These are phyloP conservation scores for Xenopus laevis DNA, from an alignment of 2,113 vertebrate species.

Conservation along the genomic window DNA sequence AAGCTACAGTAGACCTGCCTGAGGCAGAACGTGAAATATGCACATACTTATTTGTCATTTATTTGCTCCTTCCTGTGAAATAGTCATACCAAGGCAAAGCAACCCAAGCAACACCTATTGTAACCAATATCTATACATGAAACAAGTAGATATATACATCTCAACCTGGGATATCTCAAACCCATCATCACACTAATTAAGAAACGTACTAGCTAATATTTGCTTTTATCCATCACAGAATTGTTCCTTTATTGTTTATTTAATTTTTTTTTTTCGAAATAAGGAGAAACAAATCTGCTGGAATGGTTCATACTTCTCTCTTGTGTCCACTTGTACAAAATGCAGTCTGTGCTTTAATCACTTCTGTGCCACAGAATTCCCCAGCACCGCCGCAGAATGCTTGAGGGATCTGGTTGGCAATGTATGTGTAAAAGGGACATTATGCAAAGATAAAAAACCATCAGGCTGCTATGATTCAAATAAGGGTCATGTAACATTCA, in stretches of 20 bases:
- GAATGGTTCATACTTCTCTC: background rate
- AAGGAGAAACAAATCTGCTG: background rate
- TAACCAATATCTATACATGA: background rate
- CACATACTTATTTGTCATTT: background rate
- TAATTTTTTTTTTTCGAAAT: too few species aligned
- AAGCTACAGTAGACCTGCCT: too few species aligned
- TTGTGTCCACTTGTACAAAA: background rate
- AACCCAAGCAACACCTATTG: background rate
- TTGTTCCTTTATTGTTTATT: background rate
- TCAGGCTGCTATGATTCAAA: too few species aligned
- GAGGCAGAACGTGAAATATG: too few species aligned
- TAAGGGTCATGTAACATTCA: too few species aligned
- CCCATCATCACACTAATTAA: background rate
- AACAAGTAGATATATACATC: background rate
- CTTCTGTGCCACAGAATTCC: background rate
- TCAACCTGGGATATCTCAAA: background rate
- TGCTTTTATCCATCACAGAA: background rate
- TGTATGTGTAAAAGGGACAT: constrained; percentile 49
- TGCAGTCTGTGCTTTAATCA: background rate
- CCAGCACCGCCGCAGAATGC: too few species aligned
- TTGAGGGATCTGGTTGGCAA: constrained; percentile 8
- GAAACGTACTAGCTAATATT: background rate
- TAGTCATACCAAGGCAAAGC: background rate
- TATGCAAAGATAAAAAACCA: background rate
- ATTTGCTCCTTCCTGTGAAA: background rate